Conservation (phyloP, 2,888 invertebrate species). For the Stenolophus ochropezus region DNA sequence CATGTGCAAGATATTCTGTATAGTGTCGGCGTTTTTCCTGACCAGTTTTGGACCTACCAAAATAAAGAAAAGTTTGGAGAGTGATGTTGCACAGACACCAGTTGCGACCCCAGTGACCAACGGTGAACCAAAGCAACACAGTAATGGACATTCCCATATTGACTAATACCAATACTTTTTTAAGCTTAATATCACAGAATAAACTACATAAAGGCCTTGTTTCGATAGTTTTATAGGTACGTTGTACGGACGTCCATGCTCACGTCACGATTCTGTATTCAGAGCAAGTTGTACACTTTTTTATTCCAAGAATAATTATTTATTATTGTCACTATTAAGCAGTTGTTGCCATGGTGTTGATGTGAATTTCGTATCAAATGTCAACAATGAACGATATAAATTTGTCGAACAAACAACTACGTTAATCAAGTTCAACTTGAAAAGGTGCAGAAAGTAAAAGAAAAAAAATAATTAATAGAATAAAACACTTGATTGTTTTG, state of each 20-base stretch:
- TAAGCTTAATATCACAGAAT: slow-evolving; percentile 46
- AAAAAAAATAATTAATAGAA: slow-evolving; percentile 5
- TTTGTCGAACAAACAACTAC: neutral
- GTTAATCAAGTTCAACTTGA: slow-evolving; percentile 8
- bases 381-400: slow-evolving; percentile 7
- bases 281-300: slow-evolving; percentile 46
- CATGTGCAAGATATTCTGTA: slow-evolving; percentile 86
- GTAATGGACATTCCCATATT: slow-evolving; percentile 54
- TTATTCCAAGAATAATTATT: slow-evolving; percentile 45
- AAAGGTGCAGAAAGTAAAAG: slow-evolving; percentile 19
- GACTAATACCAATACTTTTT: slow-evolving; percentile 44
- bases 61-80: slow-evolving; percentile 69
- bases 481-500: slow-evolving; percentile 31
- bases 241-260: slow-evolving; percentile 30
- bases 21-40: slow-evolving; percentile 71
- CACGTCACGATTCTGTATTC: slow-evolving; percentile 37
- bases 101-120: slow-evolving; percentile 65
- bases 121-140: slow-evolving; percentile 63
- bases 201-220: slow-evolving; percentile 55
- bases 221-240: slow-evolving; percentile 48
- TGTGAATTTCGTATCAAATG: slow-evolving; percentile 16
- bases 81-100: slow-evolving; percentile 66
- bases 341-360: slow-evolving; percentile 31
- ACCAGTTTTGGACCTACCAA: slow-evolving; percentile 70
- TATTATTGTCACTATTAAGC: neutral